A percentile compares a stretch with the other conserved stretches of the same genome.
phyloP scores from a whole-genome alignment of 2,888 invertebrate species.

The Gymnosoma rotundatum region DNA sequence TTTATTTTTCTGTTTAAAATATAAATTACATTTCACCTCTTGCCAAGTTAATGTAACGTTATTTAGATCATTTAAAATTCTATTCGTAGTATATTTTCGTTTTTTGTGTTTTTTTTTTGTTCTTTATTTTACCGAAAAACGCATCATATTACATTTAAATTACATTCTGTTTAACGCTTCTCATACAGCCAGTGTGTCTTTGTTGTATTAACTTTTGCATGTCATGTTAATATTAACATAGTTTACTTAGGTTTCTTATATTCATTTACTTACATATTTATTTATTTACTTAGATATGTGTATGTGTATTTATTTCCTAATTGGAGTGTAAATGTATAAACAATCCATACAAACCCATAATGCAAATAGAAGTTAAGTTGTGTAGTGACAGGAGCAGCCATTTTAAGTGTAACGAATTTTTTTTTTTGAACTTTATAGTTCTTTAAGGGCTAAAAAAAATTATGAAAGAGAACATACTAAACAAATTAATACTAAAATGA shows the following conservation, averaged over 20 bases:
- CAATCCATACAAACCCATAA: neutral
- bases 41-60: conserved; percentile 65
- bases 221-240: conserved; percentile 68
- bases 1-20: conserved; percentile 54
- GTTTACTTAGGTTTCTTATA: conserved; percentile 40
- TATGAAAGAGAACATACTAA: too few species aligned
- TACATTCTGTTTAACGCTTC: conserved; percentile 42
- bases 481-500: neutral
- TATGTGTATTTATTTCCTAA: too few species aligned
- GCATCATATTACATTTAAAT: conserved; percentile 59
- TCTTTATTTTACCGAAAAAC: conserved; percentile 55
- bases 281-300: too few species aligned
- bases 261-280: neutral
- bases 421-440: neutral
- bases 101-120: neutral
- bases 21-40: conserved; percentile 60
- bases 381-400: neutral
- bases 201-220: conserved; percentile 60
- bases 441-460: neutral
- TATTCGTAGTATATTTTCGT: neutral
- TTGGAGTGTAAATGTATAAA: neutral
- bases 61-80: conserved; percentile 59
- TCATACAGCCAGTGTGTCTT: neutral
- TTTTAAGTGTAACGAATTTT: neutral
- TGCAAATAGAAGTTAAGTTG: conserved; percentile 2